Conservation (phyloP, 2,797 vertebrate genomes). For the Macropus fuliginosus region DNA sequence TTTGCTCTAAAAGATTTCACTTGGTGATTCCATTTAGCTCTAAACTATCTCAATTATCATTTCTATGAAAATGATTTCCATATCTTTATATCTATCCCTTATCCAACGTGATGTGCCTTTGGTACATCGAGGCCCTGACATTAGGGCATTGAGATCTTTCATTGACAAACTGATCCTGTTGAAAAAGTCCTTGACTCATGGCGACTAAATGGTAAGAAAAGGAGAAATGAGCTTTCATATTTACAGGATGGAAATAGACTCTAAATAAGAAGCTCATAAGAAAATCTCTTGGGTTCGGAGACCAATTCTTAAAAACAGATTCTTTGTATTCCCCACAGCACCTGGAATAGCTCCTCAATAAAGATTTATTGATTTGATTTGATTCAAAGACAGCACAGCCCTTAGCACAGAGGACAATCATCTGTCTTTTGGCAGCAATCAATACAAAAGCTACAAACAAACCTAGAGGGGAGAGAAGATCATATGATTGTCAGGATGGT, state of each 20-base stretch:
- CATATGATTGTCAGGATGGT: not conserved
- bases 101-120: not conserved
- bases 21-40: not conserved
- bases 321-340: slow-evolving; percentile 7
- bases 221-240: not conserved
- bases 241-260: not conserved
- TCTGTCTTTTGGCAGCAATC: not conserved
- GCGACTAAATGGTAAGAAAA: not conserved
- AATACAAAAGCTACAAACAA: not conserved
- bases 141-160: not conserved
- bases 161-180: not conserved
- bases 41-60: not conserved
- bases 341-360: not conserved
- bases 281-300: slow-evolving; percentile 7
- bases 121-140: not conserved
- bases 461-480: not conserved
- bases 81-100: not conserved
- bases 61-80: not conserved
- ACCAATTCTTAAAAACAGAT: not conserved
- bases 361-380: slow-evolving; percentile 2
- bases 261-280: not conserved
- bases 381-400: slow-evolving; percentile 18
- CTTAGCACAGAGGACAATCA: not conserved
- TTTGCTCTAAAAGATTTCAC: not conserved
- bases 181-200: not conserved